Evolutionary conservation across 2,113 vertebrate species (phyloP), one percentile per base, ranked within the genome.

Genomic region (Danionella cerebrum): DNA sequence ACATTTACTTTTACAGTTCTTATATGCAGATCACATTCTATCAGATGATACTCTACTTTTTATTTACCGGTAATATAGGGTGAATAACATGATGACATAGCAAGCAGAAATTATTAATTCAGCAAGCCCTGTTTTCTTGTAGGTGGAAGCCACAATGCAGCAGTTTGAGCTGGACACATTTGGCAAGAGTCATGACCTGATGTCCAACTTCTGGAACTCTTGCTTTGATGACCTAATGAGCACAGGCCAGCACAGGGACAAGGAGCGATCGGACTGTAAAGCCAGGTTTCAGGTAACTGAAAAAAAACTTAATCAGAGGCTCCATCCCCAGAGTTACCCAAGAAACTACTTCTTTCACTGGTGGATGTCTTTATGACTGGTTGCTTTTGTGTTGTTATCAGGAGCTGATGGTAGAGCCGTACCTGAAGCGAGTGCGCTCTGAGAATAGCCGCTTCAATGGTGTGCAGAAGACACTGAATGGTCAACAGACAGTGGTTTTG

Each of bases 151-250:
- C 59, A 86, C 88, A 55, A 96, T 94, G 93, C 89, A 91, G 5
- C 92, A 94, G 77, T 98, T 95, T 3, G 92, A 96, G 73, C 84
- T 90, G 80, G 96, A 98, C 83, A 98, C 89, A 0, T 98, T 98
- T 0, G 91, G 91, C 6, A 91, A 91, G 81, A 94, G 94, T 76
- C 96, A 99, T 0, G 89, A 98, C 78, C 93, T 93, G 78, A 98
- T 99, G 94, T 98, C 95, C 6, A 91, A 90, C 48, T 99, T 99
- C 84, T 99, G 96, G 96, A 99, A 99, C 2, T 90, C 94, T 21
- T 97, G 95, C 69, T 99, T 95, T 0, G 96, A 99, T 2, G 89
- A 88, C 42, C 86, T 99, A 58, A 98, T 99, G 96, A 96, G 91
- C 83, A 92, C 90, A 0, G 88, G 89, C 0, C 85, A 88, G 60